These are phyloP conservation scores for Acleris literana DNA, from an alignment of 2,888 invertebrate species.

Conservation along the genomic window DNA sequence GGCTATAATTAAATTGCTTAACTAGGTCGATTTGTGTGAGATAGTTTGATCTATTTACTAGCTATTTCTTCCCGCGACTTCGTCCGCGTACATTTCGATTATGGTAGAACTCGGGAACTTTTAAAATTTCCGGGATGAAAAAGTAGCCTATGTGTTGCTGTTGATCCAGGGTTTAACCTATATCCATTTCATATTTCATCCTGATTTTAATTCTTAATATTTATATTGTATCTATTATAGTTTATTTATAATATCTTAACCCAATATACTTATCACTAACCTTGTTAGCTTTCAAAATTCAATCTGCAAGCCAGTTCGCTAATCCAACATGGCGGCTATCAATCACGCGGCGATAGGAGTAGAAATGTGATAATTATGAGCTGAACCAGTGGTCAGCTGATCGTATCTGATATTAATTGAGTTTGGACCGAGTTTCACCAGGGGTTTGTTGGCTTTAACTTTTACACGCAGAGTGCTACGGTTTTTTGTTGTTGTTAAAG, in stretches of 20 bases:
- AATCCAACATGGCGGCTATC: conserved; percentile 14
- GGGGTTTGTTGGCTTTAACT: too few relatives aligned
- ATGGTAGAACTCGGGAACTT: not conserved
- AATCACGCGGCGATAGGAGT: conserved; percentile 13
- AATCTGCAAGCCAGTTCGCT: conserved; percentile 7
- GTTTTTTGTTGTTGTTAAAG: too few relatives aligned
- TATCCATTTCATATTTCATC: too few relatives aligned
- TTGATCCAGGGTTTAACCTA: not conserved
- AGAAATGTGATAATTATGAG: conserved; percentile 20
- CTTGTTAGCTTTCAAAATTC: conserved; percentile 30
- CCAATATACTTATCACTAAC: conserved; percentile 14
- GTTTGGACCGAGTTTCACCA: not conserved
- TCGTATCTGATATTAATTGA: not conserved
- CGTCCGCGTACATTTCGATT: not conserved
- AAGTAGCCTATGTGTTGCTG: too few relatives aligned
- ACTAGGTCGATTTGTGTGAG: too few relatives aligned
- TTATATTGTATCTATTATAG: too few relatives aligned
- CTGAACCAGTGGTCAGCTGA: conserved; percentile 3
- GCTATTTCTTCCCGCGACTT: not conserved
- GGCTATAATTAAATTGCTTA: too few relatives aligned
- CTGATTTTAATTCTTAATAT: too few relatives aligned
- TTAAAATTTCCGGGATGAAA: not conserved
- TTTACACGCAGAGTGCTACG: too few relatives aligned
- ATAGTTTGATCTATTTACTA: not conserved
- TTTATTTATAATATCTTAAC: too few relatives aligned